Percentiles rank a stretch among this genome's conserved stretches.
These are phyloP conservation scores for Melieria picta DNA, from an alignment of 2,888 invertebrate species.

Conservation along the genomic window DNA sequence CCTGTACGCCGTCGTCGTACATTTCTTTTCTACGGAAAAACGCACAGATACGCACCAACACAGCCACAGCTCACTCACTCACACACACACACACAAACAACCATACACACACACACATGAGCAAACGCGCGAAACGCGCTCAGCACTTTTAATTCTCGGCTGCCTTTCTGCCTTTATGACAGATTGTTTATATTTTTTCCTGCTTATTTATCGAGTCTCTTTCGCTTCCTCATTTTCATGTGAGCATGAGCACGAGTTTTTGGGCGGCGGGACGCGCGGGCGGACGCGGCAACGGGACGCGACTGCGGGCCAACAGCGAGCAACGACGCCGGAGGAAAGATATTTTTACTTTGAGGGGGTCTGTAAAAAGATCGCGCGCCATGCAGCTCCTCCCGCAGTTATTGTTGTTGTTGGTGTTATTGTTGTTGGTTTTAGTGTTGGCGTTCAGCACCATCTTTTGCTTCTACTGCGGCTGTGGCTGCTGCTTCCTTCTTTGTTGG, in stretches of 20 bases:
- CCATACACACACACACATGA: not conserved
- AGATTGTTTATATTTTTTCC: constrained; percentile 36
- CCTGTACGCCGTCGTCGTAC: constrained; percentile 9
- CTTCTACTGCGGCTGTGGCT: too few relatives aligned
- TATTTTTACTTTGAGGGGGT: constrained; percentile 60
- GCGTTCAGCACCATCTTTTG: too few relatives aligned
- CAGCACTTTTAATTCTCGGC: constrained; percentile 27
- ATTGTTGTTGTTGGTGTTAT: constrained; percentile 16
- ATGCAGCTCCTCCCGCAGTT: constrained; percentile 13
- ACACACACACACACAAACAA: not conserved
- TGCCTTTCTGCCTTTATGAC: constrained; percentile 31
- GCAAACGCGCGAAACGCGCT: not conserved
- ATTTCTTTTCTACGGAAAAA: not conserved
- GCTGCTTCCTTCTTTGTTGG: too few relatives aligned
- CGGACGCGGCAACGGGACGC: not conserved
- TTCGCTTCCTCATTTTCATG: constrained; percentile 33
- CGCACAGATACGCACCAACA: not conserved
- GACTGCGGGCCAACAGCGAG: not conserved
- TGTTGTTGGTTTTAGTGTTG: too few relatives aligned
- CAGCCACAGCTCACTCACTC: not conserved
- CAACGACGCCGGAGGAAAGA: constrained; percentile 17
- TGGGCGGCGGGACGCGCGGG: not conserved
- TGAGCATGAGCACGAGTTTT: not conserved
- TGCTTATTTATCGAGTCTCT: constrained; percentile 37
- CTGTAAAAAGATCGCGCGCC: constrained; percentile 34